phyloP scores from a whole-genome alignment of 2,888 invertebrate genomes.

The Dryadula phaetusa region DNA sequence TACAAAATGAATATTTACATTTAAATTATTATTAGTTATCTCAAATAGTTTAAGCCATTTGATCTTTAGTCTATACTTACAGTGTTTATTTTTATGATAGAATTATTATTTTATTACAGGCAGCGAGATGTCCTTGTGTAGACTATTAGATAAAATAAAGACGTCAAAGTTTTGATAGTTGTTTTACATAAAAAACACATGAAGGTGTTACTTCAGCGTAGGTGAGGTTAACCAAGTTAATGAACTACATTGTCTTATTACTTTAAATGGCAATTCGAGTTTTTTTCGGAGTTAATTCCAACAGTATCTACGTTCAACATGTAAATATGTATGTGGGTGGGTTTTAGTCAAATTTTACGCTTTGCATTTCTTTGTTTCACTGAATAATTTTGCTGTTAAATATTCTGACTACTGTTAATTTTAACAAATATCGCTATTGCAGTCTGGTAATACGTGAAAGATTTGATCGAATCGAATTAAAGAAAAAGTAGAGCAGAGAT shows the following conservation, averaged over 20 bases:
- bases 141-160: constrained; percentile 46
- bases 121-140: constrained; percentile 36
- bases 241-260: constrained; percentile 81
- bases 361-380: constrained; percentile 20
- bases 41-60: constrained; percentile 9
- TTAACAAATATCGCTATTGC: background rate
- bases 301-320: constrained; percentile 63
- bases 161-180: constrained; percentile 47
- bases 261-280: constrained; percentile 70
- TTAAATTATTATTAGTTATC: background rate
- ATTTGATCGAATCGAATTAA: constrained; percentile 10
- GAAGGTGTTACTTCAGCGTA: constrained; percentile 59
- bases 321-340: constrained; percentile 72
- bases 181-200: constrained; percentile 41
- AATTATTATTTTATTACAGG: constrained; percentile 30
- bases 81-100: constrained; percentile 43
- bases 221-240: constrained; percentile 71
- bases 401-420: constrained; percentile 2
- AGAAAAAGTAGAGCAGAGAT: constrained; percentile 7
- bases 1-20: constrained; percentile 13
- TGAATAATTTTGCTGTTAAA: constrained; percentile 1
- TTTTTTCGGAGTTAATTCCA: constrained; percentile 72
- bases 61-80: constrained; percentile 35
- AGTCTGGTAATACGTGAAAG: constrained; percentile 1
- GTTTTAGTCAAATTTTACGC: constrained; percentile 49